These are phyloP conservation scores for Caerostris darwini DNA, from an alignment of 1,140 invertebrate species.

Conservation along the genomic window DNA sequence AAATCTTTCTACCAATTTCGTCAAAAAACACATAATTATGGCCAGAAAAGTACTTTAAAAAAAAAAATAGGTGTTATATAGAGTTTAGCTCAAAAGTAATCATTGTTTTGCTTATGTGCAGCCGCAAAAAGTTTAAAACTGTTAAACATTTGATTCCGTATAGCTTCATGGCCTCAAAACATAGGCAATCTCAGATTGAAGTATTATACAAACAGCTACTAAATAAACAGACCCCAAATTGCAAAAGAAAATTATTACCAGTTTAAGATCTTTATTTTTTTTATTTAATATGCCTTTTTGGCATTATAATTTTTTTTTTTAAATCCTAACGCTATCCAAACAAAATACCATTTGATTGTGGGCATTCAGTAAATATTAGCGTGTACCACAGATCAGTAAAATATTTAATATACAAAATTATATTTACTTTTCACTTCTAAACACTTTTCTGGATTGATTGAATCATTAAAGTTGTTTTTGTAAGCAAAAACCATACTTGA, in stretches of 20 bases:
- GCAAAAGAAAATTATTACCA: background rate
- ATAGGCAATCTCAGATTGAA: background rate
- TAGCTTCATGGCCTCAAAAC: background rate
- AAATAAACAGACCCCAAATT: background rate
- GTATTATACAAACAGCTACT: background rate
- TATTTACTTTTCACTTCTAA: background rate
- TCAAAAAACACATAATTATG: background rate
- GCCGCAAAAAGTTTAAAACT: background rate
- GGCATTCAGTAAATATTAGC: background rate
- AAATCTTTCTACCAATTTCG: background rate
- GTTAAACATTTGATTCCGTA: background rate
- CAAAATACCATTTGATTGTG: background rate
- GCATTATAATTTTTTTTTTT: background rate
- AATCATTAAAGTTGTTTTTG: background rate
- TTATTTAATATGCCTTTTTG: background rate
- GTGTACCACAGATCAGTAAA: background rate
- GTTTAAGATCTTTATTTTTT: background rate
- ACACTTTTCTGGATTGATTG: background rate
- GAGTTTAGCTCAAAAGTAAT: background rate
- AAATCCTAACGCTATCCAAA: background rate
- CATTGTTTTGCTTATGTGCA: background rate
- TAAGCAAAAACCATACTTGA: background rate
- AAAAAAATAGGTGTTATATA: background rate
- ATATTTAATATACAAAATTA: background rate
- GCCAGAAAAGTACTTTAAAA: background rate